Evolutionary conservation across 2,113 vertebrate species (phyloP).

Genomic region (Takifugu flavidus): DNA sequence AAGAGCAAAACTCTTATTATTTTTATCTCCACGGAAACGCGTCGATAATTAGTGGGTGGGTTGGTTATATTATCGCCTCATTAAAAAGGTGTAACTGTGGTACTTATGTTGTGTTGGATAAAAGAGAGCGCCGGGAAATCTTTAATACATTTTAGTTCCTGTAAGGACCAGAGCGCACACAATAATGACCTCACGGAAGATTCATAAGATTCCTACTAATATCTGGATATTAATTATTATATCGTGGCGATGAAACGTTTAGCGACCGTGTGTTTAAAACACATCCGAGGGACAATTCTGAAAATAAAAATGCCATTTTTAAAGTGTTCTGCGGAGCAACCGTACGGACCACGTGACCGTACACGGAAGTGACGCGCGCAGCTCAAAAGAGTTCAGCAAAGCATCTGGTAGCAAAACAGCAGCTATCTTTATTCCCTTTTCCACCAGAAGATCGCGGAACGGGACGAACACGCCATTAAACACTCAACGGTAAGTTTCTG

Average conservation of each 20-base stretch:
- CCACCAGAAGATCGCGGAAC: slow-evolving; percentile 20
- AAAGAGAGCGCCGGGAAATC: accelerated
- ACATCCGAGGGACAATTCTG: too few relatives aligned
- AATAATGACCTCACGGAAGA: slow-evolving; percentile 20
- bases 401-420: slow-evolving; percentile 63
- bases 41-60: accelerated
- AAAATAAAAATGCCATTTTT: neutral
- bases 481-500: slow-evolving; percentile 26
- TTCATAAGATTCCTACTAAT: slow-evolving; percentile 1
- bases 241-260: neutral
- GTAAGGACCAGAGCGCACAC: slow-evolving; percentile 41
- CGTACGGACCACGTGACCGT: slow-evolving; percentile 44
- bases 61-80: accelerated
- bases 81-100: accelerated
- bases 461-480: slow-evolving; percentile 1
- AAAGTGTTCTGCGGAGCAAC: neutral
- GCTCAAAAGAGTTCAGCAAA: slow-evolving; percentile 66
- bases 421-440: slow-evolving; percentile 42
- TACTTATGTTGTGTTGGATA: accelerated
- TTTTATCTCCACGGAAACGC: accelerated
- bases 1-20: slow-evolving; percentile 8
- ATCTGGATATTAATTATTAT: neutral
- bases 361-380: slow-evolving; percentile 72
- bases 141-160: slow-evolving; percentile 17
- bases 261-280: too few relatives aligned